Base-by-base conservation (phyloP, 1,140 invertebrate genomes). In the Scylla paramamosain region DNA sequence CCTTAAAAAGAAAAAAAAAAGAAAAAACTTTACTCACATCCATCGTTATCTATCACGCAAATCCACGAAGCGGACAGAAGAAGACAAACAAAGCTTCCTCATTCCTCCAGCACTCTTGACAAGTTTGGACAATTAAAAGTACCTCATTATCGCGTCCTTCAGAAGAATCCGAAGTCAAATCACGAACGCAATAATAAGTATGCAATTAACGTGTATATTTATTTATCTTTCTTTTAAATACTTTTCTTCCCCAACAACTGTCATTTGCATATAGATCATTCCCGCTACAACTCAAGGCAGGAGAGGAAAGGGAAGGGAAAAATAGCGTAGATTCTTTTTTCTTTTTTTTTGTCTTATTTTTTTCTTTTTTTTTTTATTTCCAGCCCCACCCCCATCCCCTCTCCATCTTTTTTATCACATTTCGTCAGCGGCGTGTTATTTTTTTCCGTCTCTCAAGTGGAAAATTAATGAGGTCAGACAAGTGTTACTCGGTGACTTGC, bases 401-500 rank as follows among this genome's bases (percentile, higher is more conserved):
- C 10, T 59, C 10, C 10, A 2, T 77, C 1, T 25, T 77, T 77
- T 77, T 77, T n/a, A 77, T 77, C 67, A 77, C 67, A 77, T 77
- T 77, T 12, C 67, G 12, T 77, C 67, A 20, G 67, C 67, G 67
- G 67, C 67, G 6, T 77, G 67, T 77, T 77, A 77, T 77, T 77
- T 77, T 77, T 77, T 77, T 77, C 25, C 67, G 67, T 77, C 67
- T n/a, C 20, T 77, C 67, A 77, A n/a, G 20, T 20, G 67, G 67
- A 77, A 77, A 77, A 77, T 77, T 77, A 77, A 77, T 77, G 67
- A 77, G 67, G 67, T 77, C 67, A 77, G 67, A 77, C 67, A 77
- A 77, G 67, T 77, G 67, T 7, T 77, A 6, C 12, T n/a, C 20
- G 67, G 16, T 77, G 67, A 77, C 67, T 77, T 77, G 67, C 25